Evolutionary conservation across 2,113 vertebrate species (phyloP).

Genomic region (Microtus pennsylvanicus): DNA sequence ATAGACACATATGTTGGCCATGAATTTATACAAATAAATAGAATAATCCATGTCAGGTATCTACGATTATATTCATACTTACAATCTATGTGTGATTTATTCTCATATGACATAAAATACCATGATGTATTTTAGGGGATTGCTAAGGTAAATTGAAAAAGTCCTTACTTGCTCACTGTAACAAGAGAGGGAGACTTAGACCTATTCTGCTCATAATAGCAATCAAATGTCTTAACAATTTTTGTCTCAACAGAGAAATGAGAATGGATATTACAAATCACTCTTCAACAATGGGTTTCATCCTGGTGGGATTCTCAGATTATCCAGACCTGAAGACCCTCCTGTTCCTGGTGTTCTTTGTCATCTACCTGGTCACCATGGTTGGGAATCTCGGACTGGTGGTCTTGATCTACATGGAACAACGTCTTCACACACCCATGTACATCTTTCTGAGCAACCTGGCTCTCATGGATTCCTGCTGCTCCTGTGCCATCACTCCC

Average conservation of each 20-base stretch:
- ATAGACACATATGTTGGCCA: neutral
- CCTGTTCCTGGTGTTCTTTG: neutral
- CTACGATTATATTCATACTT: accelerated
- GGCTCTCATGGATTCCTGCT: constrained; percentile 63
- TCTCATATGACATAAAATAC: neutral
- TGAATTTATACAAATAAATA: neutral
- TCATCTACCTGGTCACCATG: neutral
- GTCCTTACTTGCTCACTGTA: neutral
- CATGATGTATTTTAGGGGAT: neutral
- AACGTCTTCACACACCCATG: neutral
- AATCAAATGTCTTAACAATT: neutral
- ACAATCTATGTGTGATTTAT: neutral
- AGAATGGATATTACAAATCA: constrained; percentile 53
- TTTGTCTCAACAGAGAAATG: neutral
- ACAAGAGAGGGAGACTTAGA: neutral
- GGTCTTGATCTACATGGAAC: neutral
- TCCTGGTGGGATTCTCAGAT: neutral
- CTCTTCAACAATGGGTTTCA: constrained; percentile 47
- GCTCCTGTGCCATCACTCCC: constrained; percentile 49
- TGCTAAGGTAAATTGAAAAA: neutral
- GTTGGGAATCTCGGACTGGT: neutral
- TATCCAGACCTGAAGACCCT: neutral
- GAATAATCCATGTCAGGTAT: neutral
- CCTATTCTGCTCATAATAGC: neutral
- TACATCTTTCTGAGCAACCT: constrained; percentile 59